Evolutionary conservation across 2,888 invertebrate genomes (phyloP).

Genomic region (Thera obeliscata): DNA sequence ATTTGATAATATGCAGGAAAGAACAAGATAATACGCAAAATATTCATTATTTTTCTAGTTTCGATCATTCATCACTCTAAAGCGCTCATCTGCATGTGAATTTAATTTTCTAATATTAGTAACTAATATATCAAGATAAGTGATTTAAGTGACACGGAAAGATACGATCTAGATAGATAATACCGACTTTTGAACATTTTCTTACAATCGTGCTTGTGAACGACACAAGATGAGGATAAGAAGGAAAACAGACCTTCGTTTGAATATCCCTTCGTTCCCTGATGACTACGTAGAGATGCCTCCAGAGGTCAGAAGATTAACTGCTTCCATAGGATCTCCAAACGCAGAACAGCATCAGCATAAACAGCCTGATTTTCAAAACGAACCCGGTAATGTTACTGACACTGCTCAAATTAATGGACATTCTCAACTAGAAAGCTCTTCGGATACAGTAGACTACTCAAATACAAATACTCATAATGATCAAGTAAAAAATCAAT

Average conservation of each 20-base stretch:
- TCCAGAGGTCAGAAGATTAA: slow-evolving; percentile 54
- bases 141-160: slow-evolving; percentile 9
- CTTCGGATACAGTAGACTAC: background rate
- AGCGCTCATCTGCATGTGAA: slow-evolving; percentile 9
- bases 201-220: background rate
- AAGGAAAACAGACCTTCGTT: slow-evolving; percentile 71
- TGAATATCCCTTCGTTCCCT: slow-evolving; percentile 69
- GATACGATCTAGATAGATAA: slow-evolving; percentile 15
- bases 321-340: slow-evolving; percentile 35
- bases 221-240: slow-evolving; percentile 59
- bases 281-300: slow-evolving; percentile 78
- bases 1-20: slow-evolving; percentile 62
- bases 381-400: background rate
- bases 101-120: slow-evolving; percentile 15
- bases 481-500: background rate
- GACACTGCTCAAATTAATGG: background rate
- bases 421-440: background rate
- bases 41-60: slow-evolving; percentile 42
- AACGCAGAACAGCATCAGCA: slow-evolving; percentile 7
- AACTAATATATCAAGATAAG: slow-evolving; percentile 36
- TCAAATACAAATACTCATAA: slow-evolving; percentile 8
- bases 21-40: slow-evolving; percentile 56
- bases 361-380: slow-evolving; percentile 17
- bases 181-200: slow-evolving; percentile 5
- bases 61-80: slow-evolving; percentile 3